Evolutionary conservation across 2,113 vertebrate genomes (phyloP).

Genomic region (Odocoileus hemionus): DNA sequence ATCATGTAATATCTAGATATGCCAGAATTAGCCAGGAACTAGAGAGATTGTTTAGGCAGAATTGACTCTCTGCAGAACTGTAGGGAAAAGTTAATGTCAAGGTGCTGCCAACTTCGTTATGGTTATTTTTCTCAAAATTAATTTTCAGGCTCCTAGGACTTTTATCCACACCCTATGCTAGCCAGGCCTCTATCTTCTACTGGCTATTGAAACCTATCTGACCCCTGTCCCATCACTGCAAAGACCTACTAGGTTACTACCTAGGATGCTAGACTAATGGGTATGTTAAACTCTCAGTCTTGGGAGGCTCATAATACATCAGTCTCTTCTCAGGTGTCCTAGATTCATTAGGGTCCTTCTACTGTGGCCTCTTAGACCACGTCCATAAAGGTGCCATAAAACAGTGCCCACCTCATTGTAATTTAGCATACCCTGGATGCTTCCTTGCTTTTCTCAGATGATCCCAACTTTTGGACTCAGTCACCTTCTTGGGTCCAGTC

Average conservation of each 20-base stretch:
- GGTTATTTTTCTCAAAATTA: background rate
- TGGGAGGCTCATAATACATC: background rate
- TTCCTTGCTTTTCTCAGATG: background rate
- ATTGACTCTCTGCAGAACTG: background rate
- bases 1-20: background rate
- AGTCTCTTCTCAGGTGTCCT: background rate
- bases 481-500: background rate
- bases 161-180: background rate
- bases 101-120: background rate
- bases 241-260: background rate
- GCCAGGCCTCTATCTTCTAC: background rate
- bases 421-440: background rate
- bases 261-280: background rate
- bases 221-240: background rate
- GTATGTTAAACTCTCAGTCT: background rate
- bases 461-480: background rate
- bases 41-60: background rate
- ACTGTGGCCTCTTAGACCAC: background rate
- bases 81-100: background rate
- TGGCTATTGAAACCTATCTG: background rate
- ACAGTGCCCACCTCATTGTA: background rate
- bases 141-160: background rate
- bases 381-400: background rate
- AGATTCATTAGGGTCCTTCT: background rate
- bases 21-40: background rate